Percentiles rank a stretch among this genome's conserved stretches.
phyloP scores from a whole-genome alignment of 1,140 invertebrate species.

The Alviniconcha marisindica region DNA sequence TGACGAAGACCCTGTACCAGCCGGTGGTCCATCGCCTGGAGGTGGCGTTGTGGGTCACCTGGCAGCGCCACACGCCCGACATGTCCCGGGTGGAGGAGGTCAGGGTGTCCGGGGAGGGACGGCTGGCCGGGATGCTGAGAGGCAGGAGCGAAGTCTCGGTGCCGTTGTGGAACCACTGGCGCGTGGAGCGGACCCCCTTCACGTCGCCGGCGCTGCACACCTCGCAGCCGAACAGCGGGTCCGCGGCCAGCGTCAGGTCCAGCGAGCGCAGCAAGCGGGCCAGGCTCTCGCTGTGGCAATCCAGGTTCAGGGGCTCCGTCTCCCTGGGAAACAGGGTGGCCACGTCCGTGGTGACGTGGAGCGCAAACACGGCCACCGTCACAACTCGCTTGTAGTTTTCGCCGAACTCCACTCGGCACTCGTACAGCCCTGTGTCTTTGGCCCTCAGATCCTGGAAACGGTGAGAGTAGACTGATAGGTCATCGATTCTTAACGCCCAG shows the following conservation, averaged over 20 bases:
- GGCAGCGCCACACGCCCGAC: slow-evolving; percentile 16
- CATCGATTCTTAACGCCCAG: too few relatives aligned
- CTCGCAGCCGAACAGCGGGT: background rate
- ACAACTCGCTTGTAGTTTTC: background rate
- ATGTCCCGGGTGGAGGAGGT: background rate
- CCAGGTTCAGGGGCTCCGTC: slow-evolving; percentile 1
- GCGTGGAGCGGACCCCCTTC: background rate
- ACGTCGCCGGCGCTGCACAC: background rate
- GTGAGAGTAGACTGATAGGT: too few relatives aligned
- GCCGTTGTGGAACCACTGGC: slow-evolving; percentile 22
- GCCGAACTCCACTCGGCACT: slow-evolving; percentile 1
- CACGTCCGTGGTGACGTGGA: background rate
- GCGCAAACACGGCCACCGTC: background rate
- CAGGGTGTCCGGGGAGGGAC: background rate
- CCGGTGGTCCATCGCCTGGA: background rate
- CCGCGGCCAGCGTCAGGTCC: background rate
- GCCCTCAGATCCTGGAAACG: background rate
- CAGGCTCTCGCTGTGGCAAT: background rate
- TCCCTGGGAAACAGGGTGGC: background rate
- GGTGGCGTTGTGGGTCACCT: background rate
- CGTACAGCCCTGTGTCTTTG: slow-evolving; percentile 13
- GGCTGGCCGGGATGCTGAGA: background rate
- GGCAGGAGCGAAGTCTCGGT: background rate
- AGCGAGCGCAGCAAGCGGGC: background rate
- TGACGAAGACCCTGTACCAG: slow-evolving; percentile 3